Percentiles rank a stretch among this genome's conserved stretches.
These are phyloP conservation scores for Podotricha telesiphe DNA, from an alignment of 2,888 invertebrate genomes.

Conservation along the genomic window DNA sequence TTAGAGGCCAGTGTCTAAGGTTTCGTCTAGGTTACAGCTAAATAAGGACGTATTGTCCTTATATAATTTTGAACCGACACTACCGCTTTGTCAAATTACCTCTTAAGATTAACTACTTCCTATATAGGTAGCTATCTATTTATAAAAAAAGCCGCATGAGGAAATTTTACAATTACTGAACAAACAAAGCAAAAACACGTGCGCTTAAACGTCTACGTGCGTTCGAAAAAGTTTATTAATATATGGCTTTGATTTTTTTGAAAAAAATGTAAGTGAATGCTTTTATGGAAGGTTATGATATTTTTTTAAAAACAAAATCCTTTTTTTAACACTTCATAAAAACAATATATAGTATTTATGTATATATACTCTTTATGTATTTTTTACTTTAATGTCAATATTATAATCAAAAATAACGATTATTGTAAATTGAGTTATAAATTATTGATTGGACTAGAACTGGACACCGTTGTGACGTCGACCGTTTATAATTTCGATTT, in stretches of 20 bases:
- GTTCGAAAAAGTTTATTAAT: slow-evolving; percentile 1
- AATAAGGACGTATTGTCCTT: slow-evolving; percentile 30
- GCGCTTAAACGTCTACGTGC: neutral
- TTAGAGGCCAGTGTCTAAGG: slow-evolving; percentile 18
- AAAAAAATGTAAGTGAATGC: slow-evolving; percentile 1
- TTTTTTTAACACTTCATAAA: neutral
- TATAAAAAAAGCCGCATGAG: neutral
- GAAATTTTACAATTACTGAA: neutral
- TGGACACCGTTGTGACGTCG: no score
- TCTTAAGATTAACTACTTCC: slow-evolving; percentile 13
- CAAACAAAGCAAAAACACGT: neutral
- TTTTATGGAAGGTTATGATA: neutral
- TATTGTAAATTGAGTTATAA: no score
- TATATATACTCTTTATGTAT: no score
- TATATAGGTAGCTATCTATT: neutral
- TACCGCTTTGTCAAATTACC: slow-evolving; percentile 13
- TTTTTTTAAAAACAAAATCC: neutral
- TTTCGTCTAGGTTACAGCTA: slow-evolving; percentile 27
- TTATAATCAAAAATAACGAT: neutral
- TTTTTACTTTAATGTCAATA: neutral
- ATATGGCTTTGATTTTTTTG: slow-evolving; percentile 1
- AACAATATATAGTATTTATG: neutral
- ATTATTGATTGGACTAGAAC: neutral
- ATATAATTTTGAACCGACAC: neutral
- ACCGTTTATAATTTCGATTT: neutral